Conservation (phyloP, 2,113 vertebrate genomes). For the Silurus meridionalis region DNA sequence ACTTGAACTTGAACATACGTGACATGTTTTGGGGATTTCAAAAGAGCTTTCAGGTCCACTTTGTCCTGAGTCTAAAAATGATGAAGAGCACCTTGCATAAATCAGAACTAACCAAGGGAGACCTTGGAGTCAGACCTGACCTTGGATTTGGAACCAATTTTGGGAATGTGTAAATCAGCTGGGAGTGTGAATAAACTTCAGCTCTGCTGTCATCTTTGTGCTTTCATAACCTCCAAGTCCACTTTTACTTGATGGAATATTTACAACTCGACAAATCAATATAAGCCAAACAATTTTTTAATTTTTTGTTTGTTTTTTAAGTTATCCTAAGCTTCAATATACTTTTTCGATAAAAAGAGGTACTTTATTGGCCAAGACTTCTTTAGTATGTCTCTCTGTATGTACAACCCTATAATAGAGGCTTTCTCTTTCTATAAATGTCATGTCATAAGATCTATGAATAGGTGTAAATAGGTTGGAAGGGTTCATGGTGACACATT, state of each 20-base stretch:
- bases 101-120: background rate
- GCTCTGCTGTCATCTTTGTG: background rate
- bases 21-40: background rate
- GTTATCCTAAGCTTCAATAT: background rate
- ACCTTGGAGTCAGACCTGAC: constrained; percentile 9
- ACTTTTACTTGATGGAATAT: background rate
- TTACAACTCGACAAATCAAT: background rate
- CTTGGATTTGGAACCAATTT: background rate
- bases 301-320: too few relatives aligned
- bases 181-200: background rate
- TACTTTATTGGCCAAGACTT: background rate
- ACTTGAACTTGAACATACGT: background rate
- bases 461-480: background rate
- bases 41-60: constrained; percentile 11
- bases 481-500: background rate
- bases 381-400: background rate
- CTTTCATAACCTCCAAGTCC: background rate
- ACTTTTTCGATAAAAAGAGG: too few relatives aligned
- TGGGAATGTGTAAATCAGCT: constrained; percentile 12
- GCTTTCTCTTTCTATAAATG: background rate
- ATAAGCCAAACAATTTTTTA: background rate
- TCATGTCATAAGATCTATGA: background rate
- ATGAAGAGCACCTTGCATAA: background rate
- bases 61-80: background rate
- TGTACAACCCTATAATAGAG: background rate